phyloP scores from a whole-genome alignment of 2,888 invertebrate genomes.

The Pristionchus exspectatus region DNA sequence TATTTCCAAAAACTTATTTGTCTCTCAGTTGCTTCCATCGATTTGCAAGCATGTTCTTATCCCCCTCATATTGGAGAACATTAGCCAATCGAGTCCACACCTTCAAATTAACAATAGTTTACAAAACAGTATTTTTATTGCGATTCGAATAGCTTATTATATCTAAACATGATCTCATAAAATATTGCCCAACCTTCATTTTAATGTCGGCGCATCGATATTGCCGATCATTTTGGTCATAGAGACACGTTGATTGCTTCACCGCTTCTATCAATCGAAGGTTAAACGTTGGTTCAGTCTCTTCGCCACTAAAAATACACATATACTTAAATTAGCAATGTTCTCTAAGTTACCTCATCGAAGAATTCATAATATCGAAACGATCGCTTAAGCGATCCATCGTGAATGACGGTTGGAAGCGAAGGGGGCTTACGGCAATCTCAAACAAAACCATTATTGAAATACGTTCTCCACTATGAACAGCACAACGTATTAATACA shows the following conservation, averaged over 20 bases:
- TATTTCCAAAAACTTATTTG: slow-evolving; percentile 61
- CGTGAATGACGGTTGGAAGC: not conserved
- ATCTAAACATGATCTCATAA: not conserved
- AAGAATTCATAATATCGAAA: not conserved
- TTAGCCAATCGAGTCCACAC: slow-evolving; percentile 64
- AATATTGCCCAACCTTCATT: slow-evolving; percentile 60
- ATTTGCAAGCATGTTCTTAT: slow-evolving; percentile 68
- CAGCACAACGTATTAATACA: too few relatives aligned
- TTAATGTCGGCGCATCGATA: slow-evolving; percentile 74
- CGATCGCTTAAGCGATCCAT: not conserved
- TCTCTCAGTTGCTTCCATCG: slow-evolving; percentile 76
- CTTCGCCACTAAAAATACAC: slow-evolving; percentile 33
- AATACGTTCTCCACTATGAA: too few relatives aligned
- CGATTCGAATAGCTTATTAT: not conserved
- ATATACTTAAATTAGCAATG: not conserved
- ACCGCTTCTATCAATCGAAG: slow-evolving; percentile 74
- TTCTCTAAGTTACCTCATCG: not conserved
- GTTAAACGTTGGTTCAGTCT: slow-evolving; percentile 72
- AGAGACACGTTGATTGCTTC: slow-evolving; percentile 70
- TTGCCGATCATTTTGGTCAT: slow-evolving; percentile 72
- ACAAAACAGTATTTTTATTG: not conserved
- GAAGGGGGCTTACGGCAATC: not conserved
- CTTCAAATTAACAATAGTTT: not conserved
- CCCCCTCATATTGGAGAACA: slow-evolving; percentile 71
- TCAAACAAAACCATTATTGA: too few relatives aligned